These are phyloP conservation scores for Drosophila cracens DNA, from an alignment of 2,888 invertebrate genomes.

Conservation along the genomic window DNA sequence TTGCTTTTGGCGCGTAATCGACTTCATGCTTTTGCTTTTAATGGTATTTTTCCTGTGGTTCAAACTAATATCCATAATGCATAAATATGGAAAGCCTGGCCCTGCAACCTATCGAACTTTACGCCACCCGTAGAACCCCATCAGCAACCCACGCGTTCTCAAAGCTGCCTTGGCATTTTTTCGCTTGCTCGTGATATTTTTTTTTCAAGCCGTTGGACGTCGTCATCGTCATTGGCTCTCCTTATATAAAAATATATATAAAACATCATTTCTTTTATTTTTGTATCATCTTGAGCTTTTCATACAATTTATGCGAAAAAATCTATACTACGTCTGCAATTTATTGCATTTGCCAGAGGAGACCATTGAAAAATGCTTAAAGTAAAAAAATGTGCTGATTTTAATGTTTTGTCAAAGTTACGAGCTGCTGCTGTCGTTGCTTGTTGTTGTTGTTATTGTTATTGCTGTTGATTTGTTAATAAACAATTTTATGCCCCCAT, in stretches of 20 bases:
- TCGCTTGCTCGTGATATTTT: conserved; percentile 57
- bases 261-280: conserved; percentile 50
- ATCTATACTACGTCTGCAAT: conserved; percentile 79
- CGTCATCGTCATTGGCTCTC: conserved; percentile 33
- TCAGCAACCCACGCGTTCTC: conserved; percentile 44
- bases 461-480: conserved; percentile 76
- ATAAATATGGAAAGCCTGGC: conserved; percentile 72
- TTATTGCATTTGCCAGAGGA: conserved; percentile 75
- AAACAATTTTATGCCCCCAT: conserved; percentile 74
- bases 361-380: conserved; percentile 74
- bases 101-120: conserved; percentile 64
- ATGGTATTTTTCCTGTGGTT: conserved; percentile 82
- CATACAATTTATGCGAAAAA: conserved; percentile 79
- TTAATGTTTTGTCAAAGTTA: conserved; percentile 78
- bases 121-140: conserved; percentile 13
- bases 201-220: conserved; percentile 52
- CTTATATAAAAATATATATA: conserved; percentile 38
- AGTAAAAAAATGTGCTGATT: conserved; percentile 69
- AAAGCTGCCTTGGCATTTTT: conserved; percentile 76
- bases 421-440: conserved; percentile 5
- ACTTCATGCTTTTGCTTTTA: conserved; percentile 81
- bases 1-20: conserved; percentile 81
- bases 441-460: conserved; percentile 45
- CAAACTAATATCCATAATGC: conserved; percentile 82
- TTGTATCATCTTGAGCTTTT: conserved; percentile 55